Base-by-base conservation (phyloP, 2,888 invertebrate species). In the Polyploca ridens region DNA sequence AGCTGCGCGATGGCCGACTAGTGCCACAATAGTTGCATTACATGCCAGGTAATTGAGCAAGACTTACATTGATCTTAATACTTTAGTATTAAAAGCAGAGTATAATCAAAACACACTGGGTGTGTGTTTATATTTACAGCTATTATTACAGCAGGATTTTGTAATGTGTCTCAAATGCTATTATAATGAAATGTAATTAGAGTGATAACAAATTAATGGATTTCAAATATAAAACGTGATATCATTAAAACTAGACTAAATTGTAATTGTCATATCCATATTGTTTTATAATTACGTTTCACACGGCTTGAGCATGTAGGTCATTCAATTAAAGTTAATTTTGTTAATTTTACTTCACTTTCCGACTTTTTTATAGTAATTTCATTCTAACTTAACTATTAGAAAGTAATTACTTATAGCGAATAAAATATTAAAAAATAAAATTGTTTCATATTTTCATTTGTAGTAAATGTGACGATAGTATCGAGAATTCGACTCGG, bases 1-100 rank as follows among this genome's bases (percentile, higher is more conserved):
- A 73, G 82, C 79, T 74, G 79, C 75, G 71, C 81, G 78, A 83
- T 82, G 77, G 79, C 77, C 78, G 76, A 77, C 76, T 74, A 70
- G 67, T 72, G 70, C 70, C 68, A 82, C 82, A 82, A 82, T 80
- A 79, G 74, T 73, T 69, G 70, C 74, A 71, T 72, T 69, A 78
- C 69, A 69, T 69, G 75, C 74, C 71, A 70, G 69, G 71, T 80
- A 79, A 80, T 82, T 82, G 78, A 78, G 77, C 72, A 69, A 69
- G 70, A 71, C 73, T 73, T 63, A 71, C 70, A 73, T 75, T 69
- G 72, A 76, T 82, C 67, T 73, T 75, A 76, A 75, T 76, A 41
- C 10, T 27, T 16, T 35, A 35, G 59, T 33, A 33, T 59, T 59
- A 33, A 35, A 59, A 19, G 35, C 35, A 35, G 35, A 10, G n/a